A percentile compares a stretch with the other conserved stretches of the same genome.
Evolutionary conservation across 2,113 vertebrate species (phyloP).

Genomic region (Caranx melampygus): DNA sequence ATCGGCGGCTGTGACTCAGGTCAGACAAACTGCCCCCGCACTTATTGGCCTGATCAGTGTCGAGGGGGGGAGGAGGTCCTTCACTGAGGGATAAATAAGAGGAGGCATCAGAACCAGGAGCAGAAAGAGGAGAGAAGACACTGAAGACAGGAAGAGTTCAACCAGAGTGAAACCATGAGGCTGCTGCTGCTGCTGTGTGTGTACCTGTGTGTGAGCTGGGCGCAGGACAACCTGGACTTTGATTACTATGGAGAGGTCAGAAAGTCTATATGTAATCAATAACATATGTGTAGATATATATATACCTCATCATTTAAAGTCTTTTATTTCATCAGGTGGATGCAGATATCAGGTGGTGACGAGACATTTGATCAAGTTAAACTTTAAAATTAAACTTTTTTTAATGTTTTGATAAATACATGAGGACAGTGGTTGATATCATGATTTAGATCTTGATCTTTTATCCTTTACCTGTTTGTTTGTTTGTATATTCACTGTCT

Average conservation of each 20-base stretch:
- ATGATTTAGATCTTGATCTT: too few species aligned
- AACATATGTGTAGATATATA: too few species aligned
- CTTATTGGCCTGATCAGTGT: conserved; percentile 42
- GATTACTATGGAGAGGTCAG: conserved; percentile 72
- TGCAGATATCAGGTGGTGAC: too few species aligned
- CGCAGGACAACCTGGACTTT: conserved; percentile 13
- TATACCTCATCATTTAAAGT: too few species aligned
- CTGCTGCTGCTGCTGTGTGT: conserved; percentile 70
- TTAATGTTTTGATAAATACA: too few species aligned
- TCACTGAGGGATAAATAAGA: conserved; percentile 41
- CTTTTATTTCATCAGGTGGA: too few species aligned
- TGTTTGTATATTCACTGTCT: too few species aligned
- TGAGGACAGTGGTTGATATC: too few species aligned
- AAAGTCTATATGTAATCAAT: too few species aligned
- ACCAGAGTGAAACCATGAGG: conserved; percentile 68
- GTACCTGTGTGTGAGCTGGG: conserved; percentile 19
- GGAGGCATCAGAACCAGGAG: not conserved
- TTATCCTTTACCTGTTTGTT: too few species aligned
- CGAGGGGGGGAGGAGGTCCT: not conserved
- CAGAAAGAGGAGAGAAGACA: conserved; percentile 3
- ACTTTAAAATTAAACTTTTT: too few species aligned
- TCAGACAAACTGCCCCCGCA: conserved; percentile 34
- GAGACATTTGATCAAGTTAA: too few species aligned
- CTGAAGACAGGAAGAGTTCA: not conserved
- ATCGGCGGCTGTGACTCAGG: conserved; percentile 24